Conservation (phyloP, 1,140 invertebrate species). For the Papilio xuthus region DNA sequence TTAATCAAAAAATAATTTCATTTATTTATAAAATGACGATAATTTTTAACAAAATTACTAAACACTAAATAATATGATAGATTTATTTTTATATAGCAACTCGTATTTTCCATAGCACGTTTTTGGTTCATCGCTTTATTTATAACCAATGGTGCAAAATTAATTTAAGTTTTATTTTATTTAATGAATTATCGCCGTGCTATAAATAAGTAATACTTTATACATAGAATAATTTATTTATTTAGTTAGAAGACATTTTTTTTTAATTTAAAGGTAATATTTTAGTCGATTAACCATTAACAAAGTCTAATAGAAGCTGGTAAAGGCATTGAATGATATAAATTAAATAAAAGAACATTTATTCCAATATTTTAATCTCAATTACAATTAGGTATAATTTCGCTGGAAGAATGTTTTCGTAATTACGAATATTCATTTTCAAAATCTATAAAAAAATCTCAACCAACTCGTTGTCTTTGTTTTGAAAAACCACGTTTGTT, state of each 20-base stretch:
- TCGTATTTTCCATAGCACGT: not conserved
- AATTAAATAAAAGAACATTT: not conserved
- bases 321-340: constrained; percentile 32
- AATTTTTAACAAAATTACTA: too few relatives aligned
- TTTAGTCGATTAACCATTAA: not conserved
- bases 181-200: constrained; percentile 24
- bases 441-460: too few relatives aligned
- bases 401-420: not conserved
- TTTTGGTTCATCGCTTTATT: constrained; percentile 32
- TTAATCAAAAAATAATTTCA: too few relatives aligned
- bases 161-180: constrained; percentile 49
- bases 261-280: not conserved
- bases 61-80: not conserved
- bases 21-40: too few relatives aligned
- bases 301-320: constrained; percentile 47
- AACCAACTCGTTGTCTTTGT: too few relatives aligned
- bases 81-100: constrained; percentile 18
- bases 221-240: constrained; percentile 34
- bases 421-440: too few relatives aligned
- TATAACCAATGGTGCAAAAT: constrained; percentile 61
- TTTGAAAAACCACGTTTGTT: too few relatives aligned
- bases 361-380: not conserved
- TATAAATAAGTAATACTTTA: not conserved
- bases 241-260: constrained; percentile 26
- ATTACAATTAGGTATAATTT: not conserved